phyloP scores from a whole-genome alignment of 2,888 invertebrate species.

The Synergus japonicus region DNA sequence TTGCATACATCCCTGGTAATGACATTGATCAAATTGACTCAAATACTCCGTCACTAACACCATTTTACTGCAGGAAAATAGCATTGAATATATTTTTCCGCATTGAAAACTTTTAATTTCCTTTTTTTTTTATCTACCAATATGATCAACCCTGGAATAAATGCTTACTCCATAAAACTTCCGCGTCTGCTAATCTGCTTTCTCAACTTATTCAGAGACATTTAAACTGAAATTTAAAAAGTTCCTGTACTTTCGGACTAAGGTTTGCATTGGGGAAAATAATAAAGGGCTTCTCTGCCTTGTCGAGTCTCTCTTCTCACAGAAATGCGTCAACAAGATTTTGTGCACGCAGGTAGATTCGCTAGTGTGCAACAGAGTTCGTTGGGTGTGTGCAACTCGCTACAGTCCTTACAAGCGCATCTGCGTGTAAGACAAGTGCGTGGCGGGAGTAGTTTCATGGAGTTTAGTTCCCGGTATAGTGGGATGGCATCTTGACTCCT shows the following conservation, averaged over 20 bases:
- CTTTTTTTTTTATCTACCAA: too few relatives aligned
- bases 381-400: neutral
- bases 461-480: constrained; percentile 72
- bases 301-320: neutral
- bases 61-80: too few relatives aligned
- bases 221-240: neutral
- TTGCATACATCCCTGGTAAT: too few relatives aligned
- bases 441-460: constrained; percentile 71
- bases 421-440: constrained; percentile 61
- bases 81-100: too few relatives aligned
- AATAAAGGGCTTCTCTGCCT: constrained; percentile 6
- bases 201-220: neutral
- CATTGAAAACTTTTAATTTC: too few relatives aligned
- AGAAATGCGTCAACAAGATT: constrained; percentile 25
- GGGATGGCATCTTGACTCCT: constrained; percentile 77
- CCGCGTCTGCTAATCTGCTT: too few relatives aligned
- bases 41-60: too few relatives aligned
- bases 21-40: too few relatives aligned
- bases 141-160: too few relatives aligned
- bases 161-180: too few relatives aligned
- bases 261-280: constrained; percentile 4
- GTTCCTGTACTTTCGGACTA: neutral
- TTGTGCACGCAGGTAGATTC: constrained; percentile 14
- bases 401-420: constrained; percentile 50
- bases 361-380: neutral